A percentile compares a stretch with the other conserved stretches of the same genome.
phyloP scores from a whole-genome alignment of 2,797 vertebrate genomes.

The Rhinichthys osculus region DNA sequence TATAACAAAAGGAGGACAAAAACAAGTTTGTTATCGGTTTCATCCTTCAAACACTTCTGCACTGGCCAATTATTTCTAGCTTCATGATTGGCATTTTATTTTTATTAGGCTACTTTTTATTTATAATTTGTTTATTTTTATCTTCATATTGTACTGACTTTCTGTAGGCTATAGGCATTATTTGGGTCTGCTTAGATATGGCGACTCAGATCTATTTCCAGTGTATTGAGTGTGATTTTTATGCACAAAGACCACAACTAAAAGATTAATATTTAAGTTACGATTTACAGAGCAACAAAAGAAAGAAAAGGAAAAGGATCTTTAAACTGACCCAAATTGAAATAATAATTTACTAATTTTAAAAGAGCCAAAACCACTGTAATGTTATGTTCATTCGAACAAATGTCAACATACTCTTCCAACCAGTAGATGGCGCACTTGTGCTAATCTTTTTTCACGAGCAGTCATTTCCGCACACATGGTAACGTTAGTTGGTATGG shows the following conservation, averaged over 20 bases:
- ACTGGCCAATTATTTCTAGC: too few relatives aligned
- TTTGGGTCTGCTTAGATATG: too few relatives aligned
- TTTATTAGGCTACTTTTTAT: background rate
- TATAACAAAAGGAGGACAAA: too few relatives aligned
- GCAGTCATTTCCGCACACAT: conserved; percentile 20
- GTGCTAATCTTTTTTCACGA: background rate
- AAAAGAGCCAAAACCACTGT: background rate
- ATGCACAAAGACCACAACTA: background rate
- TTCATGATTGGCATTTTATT: too few relatives aligned
- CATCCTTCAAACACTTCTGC: too few relatives aligned
- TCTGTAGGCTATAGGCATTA: background rate
- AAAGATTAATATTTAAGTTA: background rate
- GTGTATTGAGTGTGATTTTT: too few relatives aligned
- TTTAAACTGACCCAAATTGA: background rate
- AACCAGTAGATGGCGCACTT: conserved; percentile 40
- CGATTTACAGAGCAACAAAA: background rate
- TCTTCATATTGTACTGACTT: background rate
- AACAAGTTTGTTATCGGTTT: too few relatives aligned
- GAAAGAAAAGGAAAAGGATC: background rate
- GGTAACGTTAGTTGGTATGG: conserved; percentile 42
- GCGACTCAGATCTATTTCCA: too few relatives aligned
- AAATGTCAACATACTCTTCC: background rate
- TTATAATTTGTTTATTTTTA: background rate
- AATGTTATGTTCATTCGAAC: background rate
- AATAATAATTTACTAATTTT: background rate